Evolutionary conservation across 2,797 vertebrate species (phyloP), one percentile per base, ranked within the genome.

Genomic region (Betta splendens): DNA sequence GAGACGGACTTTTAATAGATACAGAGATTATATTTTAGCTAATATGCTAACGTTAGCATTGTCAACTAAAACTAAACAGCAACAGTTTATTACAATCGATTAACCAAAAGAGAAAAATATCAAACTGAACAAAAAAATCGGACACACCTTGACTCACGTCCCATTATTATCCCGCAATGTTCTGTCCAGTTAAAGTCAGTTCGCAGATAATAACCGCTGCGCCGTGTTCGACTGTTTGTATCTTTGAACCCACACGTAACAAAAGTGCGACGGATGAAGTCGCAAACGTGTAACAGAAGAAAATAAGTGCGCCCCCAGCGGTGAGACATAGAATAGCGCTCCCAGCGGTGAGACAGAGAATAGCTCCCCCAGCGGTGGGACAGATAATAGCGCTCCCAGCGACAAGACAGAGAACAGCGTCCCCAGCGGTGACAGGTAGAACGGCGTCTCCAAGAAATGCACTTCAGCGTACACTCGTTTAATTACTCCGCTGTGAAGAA

Each of bases 101-200:
- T 56, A 0, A 36, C 1, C 7, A 0, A 2, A 7, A 12, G 1
- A 33, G 3, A 31, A 12, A 42, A 38, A 9, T 10, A 12, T 2
- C 0, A 33, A 21, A 47, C 20, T 7, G 7, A 29, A 9, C 0
- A 0, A 0, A 16, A 38, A n/a, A 15, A 7, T 25, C 3, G 9
- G 6, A 57, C 83, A 46, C 64, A 92, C 92, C 92, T 89, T 8
- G 91, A 93, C 60, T 93, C 92, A 0, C 92, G 87, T 15, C 90
- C 91, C 92, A 93, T 93, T 3, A 3, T 12, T 32, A 18, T 0
- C 21, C 3, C 10, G 36, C 33, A 0, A 29, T 44, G 17, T 17
- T 17, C 9, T 1, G 3, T 31, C n/a, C 13, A 1, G 2, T 11
- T 15, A 49, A 46, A 47, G 20, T 10, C 8, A 32, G 8, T 33